These are phyloP conservation scores for Acipenser ruthenus DNA, from an alignment of 2,797 vertebrate genomes.

Conservation along the genomic window DNA sequence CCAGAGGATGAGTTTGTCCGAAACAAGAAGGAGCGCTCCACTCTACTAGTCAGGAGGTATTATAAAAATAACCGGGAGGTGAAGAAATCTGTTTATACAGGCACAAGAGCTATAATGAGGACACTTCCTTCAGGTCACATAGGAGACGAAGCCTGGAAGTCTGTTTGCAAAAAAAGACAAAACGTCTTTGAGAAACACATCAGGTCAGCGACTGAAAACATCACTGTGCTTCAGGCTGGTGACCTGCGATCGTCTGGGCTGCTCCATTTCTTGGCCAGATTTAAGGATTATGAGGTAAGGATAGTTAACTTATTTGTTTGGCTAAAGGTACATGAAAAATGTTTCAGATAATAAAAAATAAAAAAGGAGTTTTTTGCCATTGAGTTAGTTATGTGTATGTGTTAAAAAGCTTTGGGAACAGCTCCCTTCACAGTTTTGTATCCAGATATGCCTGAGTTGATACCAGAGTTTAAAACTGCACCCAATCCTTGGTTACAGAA, in stretches of 20 bases:
- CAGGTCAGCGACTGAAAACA: constrained; percentile 6
- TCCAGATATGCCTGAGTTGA: no score
- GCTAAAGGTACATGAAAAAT: no score
- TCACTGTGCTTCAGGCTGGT: constrained; percentile 17
- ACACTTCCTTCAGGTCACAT: constrained; percentile 81
- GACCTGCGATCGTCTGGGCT: constrained; percentile 36
- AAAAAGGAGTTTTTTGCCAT: no score
- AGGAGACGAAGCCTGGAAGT: constrained; percentile 63
- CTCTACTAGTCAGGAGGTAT: constrained; percentile 81
- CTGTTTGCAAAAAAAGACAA: constrained; percentile 43
- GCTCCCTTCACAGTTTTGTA: no score
- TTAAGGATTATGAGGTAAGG: constrained; percentile 46
- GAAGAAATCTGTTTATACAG: constrained; percentile 87
- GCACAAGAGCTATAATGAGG: constrained; percentile 79
- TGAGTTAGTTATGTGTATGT: no score
- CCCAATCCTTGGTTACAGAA: no score
- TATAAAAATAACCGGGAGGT: constrained; percentile 88
- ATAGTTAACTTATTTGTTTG: no score
- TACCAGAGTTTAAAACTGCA: no score
- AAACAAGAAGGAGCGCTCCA: constrained; percentile 80
- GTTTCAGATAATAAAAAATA: no score
- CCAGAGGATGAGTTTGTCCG: constrained; percentile 62
- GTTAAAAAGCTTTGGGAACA: no score
- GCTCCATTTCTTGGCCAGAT: constrained; percentile 36
- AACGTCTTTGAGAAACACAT: constrained; percentile 31